phyloP scores from a whole-genome alignment of 2,888 invertebrate species.

The Nowickia ferox region DNA sequence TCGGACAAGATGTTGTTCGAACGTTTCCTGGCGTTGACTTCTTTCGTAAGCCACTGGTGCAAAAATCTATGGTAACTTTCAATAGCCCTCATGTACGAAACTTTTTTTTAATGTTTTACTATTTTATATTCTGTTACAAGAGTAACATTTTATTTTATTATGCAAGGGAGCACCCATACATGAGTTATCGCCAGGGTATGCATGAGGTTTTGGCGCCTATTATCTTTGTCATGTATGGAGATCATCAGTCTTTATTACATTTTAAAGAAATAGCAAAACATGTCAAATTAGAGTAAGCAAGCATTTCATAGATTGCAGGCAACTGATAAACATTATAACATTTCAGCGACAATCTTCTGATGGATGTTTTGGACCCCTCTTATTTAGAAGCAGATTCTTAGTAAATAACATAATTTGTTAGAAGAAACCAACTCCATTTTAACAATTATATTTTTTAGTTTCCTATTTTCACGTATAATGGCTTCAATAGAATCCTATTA shows the following conservation, averaged over 20 bases:
- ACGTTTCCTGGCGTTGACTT: constrained; percentile 93
- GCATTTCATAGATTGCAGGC: background rate
- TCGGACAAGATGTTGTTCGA: constrained; percentile 91
- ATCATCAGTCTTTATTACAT: constrained; percentile 88
- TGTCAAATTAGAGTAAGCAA: constrained; percentile 79
- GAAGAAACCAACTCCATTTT: constrained; percentile 50
- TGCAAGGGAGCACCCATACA: constrained; percentile 87
- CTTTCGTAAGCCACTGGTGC: constrained; percentile 88
- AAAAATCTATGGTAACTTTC: constrained; percentile 87
- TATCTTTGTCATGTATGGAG: constrained; percentile 89
- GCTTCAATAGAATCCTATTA: constrained; percentile 87
- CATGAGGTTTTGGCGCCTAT: constrained; percentile 93
- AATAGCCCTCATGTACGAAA: background rate
- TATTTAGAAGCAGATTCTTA: constrained; percentile 91
- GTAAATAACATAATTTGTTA: constrained; percentile 83
- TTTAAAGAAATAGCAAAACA: constrained; percentile 84
- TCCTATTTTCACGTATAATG: constrained; percentile 87
- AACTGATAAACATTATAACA: background rate
- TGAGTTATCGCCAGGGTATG: constrained; percentile 94
- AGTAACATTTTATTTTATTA: constrained; percentile 86
- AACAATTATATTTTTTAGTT: constrained; percentile 87
- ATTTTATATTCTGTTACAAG: constrained; percentile 77
- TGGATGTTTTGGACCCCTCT: constrained; percentile 87
- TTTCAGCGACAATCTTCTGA: constrained; percentile 87
- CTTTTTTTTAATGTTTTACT: background rate